These are phyloP conservation scores for Sciaenops ocellatus DNA, from an alignment of 2,797 vertebrate genomes.

Conservation along the genomic window DNA sequence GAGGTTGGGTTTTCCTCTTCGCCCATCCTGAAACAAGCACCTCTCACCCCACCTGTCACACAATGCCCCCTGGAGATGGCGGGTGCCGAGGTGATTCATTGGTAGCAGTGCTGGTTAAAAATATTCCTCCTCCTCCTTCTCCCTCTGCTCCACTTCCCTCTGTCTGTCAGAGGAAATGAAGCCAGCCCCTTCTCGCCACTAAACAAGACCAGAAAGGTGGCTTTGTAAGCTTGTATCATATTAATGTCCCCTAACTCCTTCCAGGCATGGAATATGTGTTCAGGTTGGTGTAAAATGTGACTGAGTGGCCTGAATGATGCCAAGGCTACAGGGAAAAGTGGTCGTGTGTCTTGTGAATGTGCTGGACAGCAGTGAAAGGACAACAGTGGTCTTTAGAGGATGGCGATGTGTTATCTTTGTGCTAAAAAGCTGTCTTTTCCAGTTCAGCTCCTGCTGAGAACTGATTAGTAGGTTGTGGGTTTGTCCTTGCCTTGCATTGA, in stretches of 20 bases:
- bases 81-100: constrained; percentile 74
- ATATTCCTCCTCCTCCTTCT: constrained; percentile 71
- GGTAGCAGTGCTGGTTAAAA: constrained; percentile 70
- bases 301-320: constrained; percentile 52
- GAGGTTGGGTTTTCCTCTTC: constrained; percentile 69
- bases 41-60: constrained; percentile 63
- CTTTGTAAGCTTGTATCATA: constrained; percentile 70
- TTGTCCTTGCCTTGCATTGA: constrained; percentile 73
- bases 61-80: constrained; percentile 69
- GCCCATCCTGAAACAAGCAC: constrained; percentile 67
- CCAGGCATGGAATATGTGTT: constrained; percentile 63
- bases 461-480: constrained; percentile 60
- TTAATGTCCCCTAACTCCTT: constrained; percentile 72
- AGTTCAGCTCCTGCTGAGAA: constrained; percentile 22
- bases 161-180: constrained; percentile 72
- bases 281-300: constrained; percentile 50
- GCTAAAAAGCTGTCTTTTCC: constrained; percentile 41
- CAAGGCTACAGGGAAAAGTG: constrained; percentile 38
- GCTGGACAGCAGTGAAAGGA: constrained; percentile 33
- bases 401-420: constrained; percentile 46
- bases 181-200: constrained; percentile 46
- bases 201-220: constrained; percentile 56
- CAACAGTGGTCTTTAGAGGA: constrained; percentile 38
- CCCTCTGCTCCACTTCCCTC: constrained; percentile 57
- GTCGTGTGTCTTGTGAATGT: constrained; percentile 19